Conservation (phyloP, 35 echinoderm and acorn worm species). For the Hemicentrotus pulcherrimus region DNA sequence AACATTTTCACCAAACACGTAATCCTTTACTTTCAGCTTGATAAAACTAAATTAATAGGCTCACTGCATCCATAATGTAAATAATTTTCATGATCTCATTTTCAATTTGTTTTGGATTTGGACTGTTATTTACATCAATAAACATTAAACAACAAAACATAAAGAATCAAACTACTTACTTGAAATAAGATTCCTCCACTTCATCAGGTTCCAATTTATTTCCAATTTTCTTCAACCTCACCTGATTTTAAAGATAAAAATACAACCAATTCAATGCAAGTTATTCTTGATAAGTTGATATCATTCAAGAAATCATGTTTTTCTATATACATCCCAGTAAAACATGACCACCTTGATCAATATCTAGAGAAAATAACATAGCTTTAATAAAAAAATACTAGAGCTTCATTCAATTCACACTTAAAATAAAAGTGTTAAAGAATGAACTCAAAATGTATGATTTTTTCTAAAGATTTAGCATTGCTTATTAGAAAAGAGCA, state of each 20-base stretch:
- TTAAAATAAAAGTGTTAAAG: too few species aligned
- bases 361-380: background rate
- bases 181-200: conserved; percentile 35
- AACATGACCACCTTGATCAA: background rate
- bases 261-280: background rate
- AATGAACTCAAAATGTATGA: background rate
- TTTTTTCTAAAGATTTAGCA: too few species aligned
- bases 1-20: too few species aligned
- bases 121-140: background rate
- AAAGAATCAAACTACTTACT: background rate
- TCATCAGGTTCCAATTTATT: conserved; percentile 46
- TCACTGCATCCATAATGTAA: background rate
- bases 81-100: background rate
- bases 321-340: background rate
- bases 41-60: background rate
- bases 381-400: background rate
- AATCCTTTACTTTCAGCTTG: background rate
- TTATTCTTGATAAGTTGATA: background rate
- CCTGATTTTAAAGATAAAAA: background rate
- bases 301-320: background rate
- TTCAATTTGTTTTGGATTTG: background rate
- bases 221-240: conserved; percentile 8
- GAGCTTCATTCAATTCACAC: background rate
- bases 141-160: background rate
- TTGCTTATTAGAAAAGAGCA: too few species aligned